Evolutionary conservation across 2,113 vertebrate genomes (phyloP).

Genomic region (Hymenochirus boettgeri): DNA sequence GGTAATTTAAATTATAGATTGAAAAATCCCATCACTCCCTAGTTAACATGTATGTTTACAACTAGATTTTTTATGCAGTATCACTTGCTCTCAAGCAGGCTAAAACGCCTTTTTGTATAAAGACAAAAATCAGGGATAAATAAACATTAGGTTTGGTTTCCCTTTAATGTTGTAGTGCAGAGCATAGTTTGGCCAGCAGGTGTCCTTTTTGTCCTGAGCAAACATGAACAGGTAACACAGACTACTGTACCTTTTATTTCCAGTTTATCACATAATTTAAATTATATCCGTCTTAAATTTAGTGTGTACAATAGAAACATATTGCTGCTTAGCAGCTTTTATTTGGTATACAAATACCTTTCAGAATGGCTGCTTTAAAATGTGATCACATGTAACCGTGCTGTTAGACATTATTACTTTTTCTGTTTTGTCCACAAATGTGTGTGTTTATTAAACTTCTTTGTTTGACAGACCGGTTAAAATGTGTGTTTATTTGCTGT

Average conservation of each 20-base stretch:
- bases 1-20: no score
- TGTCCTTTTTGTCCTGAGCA: background rate
- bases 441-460: slow-evolving; percentile 4
- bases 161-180: background rate
- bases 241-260: background rate
- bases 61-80: no score
- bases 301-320: slow-evolving; percentile 22
- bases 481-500: background rate
- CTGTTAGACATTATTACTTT: slow-evolving; percentile 3
- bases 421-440: slow-evolving; percentile 24
- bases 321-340: slow-evolving; percentile 2
- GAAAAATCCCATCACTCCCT: no score
- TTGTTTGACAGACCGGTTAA: slow-evolving; percentile 7
- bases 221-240: background rate
- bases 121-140: no score
- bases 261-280: slow-evolving; percentile 3
- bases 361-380: background rate
- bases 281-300: background rate
- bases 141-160: background rate
- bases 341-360: slow-evolving; percentile 13
- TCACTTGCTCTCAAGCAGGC: no score
- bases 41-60: no score
- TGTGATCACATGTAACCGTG: slow-evolving; percentile 4
- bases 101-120: no score
- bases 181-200: background rate